phyloP scores from a whole-genome alignment of 2,797 vertebrate genomes.

The Spheniscus humboldti region DNA sequence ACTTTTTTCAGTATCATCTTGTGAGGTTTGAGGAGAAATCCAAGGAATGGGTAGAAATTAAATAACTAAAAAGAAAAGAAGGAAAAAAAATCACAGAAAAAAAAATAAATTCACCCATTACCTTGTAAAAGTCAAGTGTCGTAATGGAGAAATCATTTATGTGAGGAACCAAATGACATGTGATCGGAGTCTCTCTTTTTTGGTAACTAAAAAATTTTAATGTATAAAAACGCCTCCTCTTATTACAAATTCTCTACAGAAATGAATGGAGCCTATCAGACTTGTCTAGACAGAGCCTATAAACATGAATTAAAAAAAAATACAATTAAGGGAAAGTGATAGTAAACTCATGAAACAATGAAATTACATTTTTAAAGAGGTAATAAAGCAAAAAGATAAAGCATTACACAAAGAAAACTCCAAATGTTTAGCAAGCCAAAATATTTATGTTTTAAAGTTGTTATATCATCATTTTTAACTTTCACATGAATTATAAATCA shows the following conservation, averaged over 20 bases:
- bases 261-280: conserved; percentile 16
- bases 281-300: conserved; percentile 41
- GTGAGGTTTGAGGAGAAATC: conserved; percentile 50
- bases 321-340: conserved; percentile 43
- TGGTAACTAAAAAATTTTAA: background rate
- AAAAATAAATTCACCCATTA: background rate
- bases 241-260: background rate
- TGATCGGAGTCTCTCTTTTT: background rate
- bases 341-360: conserved; percentile 24
- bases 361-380: conserved; percentile 40
- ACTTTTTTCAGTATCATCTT: background rate
- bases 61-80: conserved; percentile 8
- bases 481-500: conserved; percentile 49
- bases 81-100: background rate
- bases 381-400: conserved; percentile 51
- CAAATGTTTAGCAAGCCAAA: background rate
- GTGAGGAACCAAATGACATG: background rate
- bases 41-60: conserved; percentile 52
- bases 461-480: conserved; percentile 41
- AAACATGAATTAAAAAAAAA: background rate
- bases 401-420: background rate
- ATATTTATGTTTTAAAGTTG: background rate
- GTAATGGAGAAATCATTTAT: background rate
- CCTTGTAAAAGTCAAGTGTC: background rate
- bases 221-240: background rate